Percentiles rank a stretch among this genome's conserved stretches.
phyloP scores from a whole-genome alignment of 2,113 vertebrate genomes.

The Stegostoma tigrinum region DNA sequence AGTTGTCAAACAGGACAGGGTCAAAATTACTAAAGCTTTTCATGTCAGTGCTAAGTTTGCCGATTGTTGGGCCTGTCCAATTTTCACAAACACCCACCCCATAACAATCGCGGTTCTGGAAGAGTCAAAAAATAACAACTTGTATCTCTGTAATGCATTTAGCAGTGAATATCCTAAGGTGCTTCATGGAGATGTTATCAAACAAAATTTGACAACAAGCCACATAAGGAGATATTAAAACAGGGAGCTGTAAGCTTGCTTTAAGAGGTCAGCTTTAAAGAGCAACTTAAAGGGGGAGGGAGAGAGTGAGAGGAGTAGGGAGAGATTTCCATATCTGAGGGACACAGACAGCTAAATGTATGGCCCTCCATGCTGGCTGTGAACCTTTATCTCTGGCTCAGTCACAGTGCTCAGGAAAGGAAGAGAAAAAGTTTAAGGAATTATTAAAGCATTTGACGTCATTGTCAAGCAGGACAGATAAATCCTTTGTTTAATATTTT shows the following conservation, averaged over 20 bases:
- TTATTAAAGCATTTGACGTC: not conserved
- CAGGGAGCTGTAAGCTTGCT: not conserved
- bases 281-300: not conserved
- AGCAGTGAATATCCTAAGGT: not conserved
- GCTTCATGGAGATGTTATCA: not conserved
- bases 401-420: not conserved
- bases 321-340: not conserved
- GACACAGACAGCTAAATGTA: no score
- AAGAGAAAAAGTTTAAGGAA: not conserved
- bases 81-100: not conserved
- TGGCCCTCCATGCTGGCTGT: not conserved
- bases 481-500: conserved; percentile 25
- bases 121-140: not conserved
- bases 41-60: no score
- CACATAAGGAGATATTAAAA: not conserved
- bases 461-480: not conserved
- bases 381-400: not conserved
- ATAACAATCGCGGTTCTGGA: not conserved
- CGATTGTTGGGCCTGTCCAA: not conserved
- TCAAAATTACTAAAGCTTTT: not conserved
- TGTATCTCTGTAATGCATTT: not conserved
- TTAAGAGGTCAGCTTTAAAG: not conserved
- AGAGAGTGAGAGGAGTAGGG: not conserved
- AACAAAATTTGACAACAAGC: not conserved
- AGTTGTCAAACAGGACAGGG: not conserved